Evolutionary conservation across 2,888 invertebrate species (phyloP).

Genomic region (Drosophila mimica): DNA sequence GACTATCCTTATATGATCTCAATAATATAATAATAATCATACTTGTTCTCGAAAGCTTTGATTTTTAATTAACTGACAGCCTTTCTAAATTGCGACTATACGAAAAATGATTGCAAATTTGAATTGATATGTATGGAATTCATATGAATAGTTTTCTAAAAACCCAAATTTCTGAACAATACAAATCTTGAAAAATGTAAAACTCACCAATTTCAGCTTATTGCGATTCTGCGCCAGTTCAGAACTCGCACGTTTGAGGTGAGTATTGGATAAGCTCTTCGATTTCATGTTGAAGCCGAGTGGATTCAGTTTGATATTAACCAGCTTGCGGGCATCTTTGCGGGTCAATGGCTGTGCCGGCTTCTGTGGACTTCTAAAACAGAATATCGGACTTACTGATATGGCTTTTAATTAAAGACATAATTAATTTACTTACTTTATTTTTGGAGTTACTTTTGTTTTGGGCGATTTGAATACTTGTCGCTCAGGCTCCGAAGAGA

Average conservation of each 20-base stretch:
- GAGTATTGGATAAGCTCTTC: constrained; percentile 53
- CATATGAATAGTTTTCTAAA: too few species aligned
- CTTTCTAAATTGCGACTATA: too few species aligned
- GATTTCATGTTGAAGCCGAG: constrained; percentile 68
- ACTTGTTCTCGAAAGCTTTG: too few species aligned
- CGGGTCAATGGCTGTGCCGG: constrained; percentile 57
- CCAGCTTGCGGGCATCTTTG: constrained; percentile 65
- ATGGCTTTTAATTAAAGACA: neutral
- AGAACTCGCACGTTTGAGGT: constrained; percentile 52
- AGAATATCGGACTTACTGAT: neutral
- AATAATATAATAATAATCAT: too few species aligned
- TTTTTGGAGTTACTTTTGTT: constrained; percentile 20
- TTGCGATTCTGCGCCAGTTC: constrained; percentile 68
- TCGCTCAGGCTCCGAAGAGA: constrained; percentile 49
- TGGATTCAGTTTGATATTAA: constrained; percentile 53
- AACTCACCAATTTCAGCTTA: constrained; percentile 68
- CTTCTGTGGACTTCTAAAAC: constrained; percentile 27
- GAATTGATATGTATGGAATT: too few species aligned
- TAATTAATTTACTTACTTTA: constrained; percentile 39
- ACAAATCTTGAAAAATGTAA: neutral
- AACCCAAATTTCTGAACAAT: neutral
- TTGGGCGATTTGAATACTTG: constrained; percentile 25
- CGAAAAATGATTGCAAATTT: too few species aligned
- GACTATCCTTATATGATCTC: neutral
- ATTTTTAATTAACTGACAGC: too few species aligned